Percentiles rank a stretch among this genome's conserved stretches.
phyloP scores from a whole-genome alignment of 1,140 invertebrate genomes.

The Melipona quadrifasciata region DNA sequence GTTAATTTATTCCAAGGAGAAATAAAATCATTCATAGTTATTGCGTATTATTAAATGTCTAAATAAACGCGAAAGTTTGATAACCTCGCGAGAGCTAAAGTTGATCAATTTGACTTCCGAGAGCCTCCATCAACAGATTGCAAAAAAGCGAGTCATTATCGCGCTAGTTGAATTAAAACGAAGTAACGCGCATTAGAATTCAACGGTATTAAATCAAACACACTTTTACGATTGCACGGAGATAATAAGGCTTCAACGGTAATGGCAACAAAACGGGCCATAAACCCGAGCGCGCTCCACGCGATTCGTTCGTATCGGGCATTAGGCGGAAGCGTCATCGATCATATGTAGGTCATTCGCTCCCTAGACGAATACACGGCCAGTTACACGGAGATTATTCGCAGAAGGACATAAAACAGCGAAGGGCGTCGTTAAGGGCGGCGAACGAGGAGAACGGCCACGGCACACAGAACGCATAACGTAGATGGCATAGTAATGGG shows the following conservation, averaged over 20 bases:
- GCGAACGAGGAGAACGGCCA: not conserved
- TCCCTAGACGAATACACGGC: slow-evolving; percentile 9
- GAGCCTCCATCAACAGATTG: too few relatives aligned
- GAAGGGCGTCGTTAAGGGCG: slow-evolving; percentile 24
- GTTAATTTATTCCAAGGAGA: too few relatives aligned
- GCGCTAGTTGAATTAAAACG: not conserved
- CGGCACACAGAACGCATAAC: slow-evolving; percentile 20
- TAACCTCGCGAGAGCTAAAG: too few relatives aligned
- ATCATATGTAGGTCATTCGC: slow-evolving; percentile 41
- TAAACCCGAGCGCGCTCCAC: not conserved
- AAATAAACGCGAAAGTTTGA: too few relatives aligned
- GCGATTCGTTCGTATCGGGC: not conserved
- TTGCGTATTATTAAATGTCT: too few relatives aligned
- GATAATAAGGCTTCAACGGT: not conserved
- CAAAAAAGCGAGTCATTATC: too few relatives aligned
- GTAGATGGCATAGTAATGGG: slow-evolving; percentile 70
- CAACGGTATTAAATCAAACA: not conserved
- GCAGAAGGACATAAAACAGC: slow-evolving; percentile 36
- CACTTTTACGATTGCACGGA: too few relatives aligned
- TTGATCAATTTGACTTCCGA: too few relatives aligned
- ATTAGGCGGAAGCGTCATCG: slow-evolving; percentile 41
- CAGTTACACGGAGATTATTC: slow-evolving; percentile 55
- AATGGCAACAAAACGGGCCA: not conserved
- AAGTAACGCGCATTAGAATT: too few relatives aligned
- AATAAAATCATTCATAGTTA: too few relatives aligned